phyloP scores from a whole-genome alignment of 2,113 vertebrate genomes.

The Fulica atra region DNA sequence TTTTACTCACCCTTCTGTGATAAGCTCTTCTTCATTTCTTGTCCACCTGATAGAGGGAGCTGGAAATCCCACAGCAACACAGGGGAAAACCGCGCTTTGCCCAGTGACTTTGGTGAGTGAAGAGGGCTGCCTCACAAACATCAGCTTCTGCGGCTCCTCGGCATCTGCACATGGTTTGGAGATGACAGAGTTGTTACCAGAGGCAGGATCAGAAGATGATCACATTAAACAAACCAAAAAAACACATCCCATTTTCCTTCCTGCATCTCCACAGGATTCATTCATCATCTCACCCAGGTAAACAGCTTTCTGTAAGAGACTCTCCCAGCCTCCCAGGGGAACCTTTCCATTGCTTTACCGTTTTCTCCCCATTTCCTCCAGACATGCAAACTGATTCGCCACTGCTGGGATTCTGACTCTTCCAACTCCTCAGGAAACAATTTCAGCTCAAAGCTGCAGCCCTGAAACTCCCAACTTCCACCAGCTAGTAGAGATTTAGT shows the following conservation, averaged over 20 bases:
- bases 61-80: slow-evolving; percentile 81
- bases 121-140: slow-evolving; percentile 81
- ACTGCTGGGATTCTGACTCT: not conserved
- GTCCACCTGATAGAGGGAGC: slow-evolving; percentile 81
- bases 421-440: not conserved
- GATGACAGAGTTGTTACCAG: not conserved
- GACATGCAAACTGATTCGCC: not conserved
- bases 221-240: not conserved
- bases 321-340: not conserved
- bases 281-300: not conserved
- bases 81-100: slow-evolving; percentile 82
- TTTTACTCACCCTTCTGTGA: slow-evolving; percentile 81
- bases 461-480: not conserved
- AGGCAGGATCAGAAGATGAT: fast-evolving
- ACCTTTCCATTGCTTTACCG: not conserved
- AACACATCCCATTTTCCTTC: not conserved
- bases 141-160: slow-evolving; percentile 70
- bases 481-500: not conserved
- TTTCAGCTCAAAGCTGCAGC: not conserved
- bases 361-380: not conserved
- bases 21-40: slow-evolving; percentile 76
- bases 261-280: not conserved
- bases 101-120: slow-evolving; percentile 77
- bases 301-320: not conserved
- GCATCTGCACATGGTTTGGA: slow-evolving; percentile 74